These are phyloP conservation scores for Patella depressa DNA, from an alignment of 2,888 invertebrate genomes.

Conservation along the genomic window DNA sequence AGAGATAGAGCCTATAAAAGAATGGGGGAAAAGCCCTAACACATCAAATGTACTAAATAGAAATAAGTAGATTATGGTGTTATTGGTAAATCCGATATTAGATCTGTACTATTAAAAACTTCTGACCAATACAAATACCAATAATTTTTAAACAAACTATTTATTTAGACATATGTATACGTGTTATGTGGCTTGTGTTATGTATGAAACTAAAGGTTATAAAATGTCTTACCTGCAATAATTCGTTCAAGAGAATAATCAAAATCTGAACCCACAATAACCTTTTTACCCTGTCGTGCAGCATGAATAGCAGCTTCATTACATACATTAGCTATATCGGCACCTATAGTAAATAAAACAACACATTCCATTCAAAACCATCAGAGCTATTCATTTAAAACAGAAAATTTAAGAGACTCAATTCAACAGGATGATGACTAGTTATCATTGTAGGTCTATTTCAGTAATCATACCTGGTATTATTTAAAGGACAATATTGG, in stretches of 20 bases:
- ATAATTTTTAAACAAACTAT: neutral
- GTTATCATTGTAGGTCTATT: no score
- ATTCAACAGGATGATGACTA: no score
- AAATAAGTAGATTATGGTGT: no score
- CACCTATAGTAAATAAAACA: slow-evolving; percentile 77
- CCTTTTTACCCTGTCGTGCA: slow-evolving; percentile 82
- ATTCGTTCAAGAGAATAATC: slow-evolving; percentile 96
- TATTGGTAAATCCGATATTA: no score
- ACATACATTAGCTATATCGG: slow-evolving; percentile 98
- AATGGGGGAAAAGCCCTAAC: no score
- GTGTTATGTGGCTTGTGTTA: neutral
- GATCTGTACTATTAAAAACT: neutral
- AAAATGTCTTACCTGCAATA: slow-evolving; percentile 79
- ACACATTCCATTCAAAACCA: neutral
- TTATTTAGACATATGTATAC: neutral
- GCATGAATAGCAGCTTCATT: slow-evolving; percentile 98
- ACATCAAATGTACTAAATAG: no score
- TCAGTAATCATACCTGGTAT: no score
- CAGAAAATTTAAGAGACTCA: no score
- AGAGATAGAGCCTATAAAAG: no score
- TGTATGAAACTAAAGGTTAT: neutral
- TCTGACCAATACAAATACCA: neutral
- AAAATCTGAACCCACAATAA: slow-evolving; percentile 80
- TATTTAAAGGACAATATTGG: no score
- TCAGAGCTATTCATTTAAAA: no score